A percentile compares a stretch with the other conserved stretches of the same genome.
phyloP scores from a whole-genome alignment of 2,113 vertebrate genomes.

The Heloderma charlesbogerti region DNA sequence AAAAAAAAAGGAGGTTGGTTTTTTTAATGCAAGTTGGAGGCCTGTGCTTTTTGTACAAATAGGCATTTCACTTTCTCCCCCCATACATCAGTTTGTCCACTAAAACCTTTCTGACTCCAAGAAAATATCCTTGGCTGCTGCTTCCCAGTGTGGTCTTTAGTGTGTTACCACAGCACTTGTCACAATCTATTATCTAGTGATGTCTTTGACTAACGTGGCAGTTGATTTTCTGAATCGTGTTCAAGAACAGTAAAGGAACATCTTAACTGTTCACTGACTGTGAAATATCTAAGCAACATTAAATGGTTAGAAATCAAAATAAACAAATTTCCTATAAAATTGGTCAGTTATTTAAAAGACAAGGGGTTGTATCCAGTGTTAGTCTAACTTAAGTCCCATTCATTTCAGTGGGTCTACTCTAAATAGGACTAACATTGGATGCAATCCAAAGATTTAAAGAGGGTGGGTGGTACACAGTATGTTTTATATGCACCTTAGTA shows the following conservation, averaged over 20 bases:
- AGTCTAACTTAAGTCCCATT: too few relatives aligned
- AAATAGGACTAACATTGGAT: too few relatives aligned
- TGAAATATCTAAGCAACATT: conserved; percentile 74
- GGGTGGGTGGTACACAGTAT: conserved; percentile 32
- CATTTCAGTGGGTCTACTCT: too few relatives aligned
- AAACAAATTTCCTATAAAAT: conserved; percentile 75
- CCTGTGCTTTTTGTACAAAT: conserved; percentile 1
- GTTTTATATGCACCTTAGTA: conserved; percentile 52
- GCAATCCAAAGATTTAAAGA: conserved; percentile 17
- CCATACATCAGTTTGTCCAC: conserved; percentile 66
- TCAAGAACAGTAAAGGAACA: conserved; percentile 84
- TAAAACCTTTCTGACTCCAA: conserved; percentile 65
- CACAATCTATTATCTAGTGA: conserved; percentile 88
- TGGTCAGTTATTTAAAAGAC: conserved; percentile 71
- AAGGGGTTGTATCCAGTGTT: neutral
- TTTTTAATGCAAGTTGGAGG: conserved; percentile 24
- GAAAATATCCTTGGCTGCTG: conserved; percentile 73
- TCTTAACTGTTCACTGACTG: conserved; percentile 85
- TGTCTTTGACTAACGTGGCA: conserved; percentile 91
- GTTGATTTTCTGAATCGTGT: conserved; percentile 87
- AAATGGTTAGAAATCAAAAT: conserved; percentile 80
- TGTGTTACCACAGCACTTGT: conserved; percentile 84
- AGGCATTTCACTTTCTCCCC: conserved; percentile 34
- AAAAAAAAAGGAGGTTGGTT: neutral
- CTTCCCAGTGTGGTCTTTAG: conserved; percentile 76